phyloP scores from a whole-genome alignment of 2,888 invertebrate genomes.

The Meganola albula region DNA sequence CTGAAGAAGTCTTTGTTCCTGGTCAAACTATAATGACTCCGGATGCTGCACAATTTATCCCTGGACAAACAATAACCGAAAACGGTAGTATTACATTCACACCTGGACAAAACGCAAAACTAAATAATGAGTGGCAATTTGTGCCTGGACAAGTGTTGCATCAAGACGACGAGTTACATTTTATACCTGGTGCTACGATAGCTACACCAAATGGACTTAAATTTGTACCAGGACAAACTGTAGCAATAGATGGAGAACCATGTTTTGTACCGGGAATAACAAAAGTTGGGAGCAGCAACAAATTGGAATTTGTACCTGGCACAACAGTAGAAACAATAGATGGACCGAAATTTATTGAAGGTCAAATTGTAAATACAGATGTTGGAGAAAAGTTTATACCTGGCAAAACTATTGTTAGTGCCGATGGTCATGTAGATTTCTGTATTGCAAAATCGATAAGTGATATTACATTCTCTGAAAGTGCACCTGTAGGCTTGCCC shows the following conservation, averaged over 20 bases:
- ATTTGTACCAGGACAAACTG: slow-evolving; percentile 82
- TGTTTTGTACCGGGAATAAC: slow-evolving; percentile 80
- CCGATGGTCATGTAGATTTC: slow-evolving; percentile 75
- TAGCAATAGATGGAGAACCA: slow-evolving; percentile 67
- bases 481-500: slow-evolving; percentile 74
- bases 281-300: slow-evolving; percentile 55
- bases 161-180: slow-evolving; percentile 75
- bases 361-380: slow-evolving; percentile 79
- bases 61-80: slow-evolving; percentile 79
- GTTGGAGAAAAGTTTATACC: slow-evolving; percentile 80
- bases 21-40: slow-evolving; percentile 80
- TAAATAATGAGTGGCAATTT: slow-evolving; percentile 79
- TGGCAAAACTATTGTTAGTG: slow-evolving; percentile 73
- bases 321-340: slow-evolving; percentile 79
- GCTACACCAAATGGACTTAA: slow-evolving; percentile 79
- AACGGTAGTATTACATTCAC: slow-evolving; percentile 74
- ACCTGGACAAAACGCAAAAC: slow-evolving; percentile 79
- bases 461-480: slow-evolving; percentile 76
- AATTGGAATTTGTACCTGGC: slow-evolving; percentile 78
- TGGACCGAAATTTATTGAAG: slow-evolving; percentile 81
- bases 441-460: slow-evolving; percentile 76
- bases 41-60: slow-evolving; percentile 79
- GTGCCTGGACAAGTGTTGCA: slow-evolving; percentile 80
- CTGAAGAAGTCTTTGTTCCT: slow-evolving; percentile 76
- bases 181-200: slow-evolving; percentile 81